Percentiles rank a stretch among this genome's conserved stretches.
Conservation (phyloP, 2,797 vertebrate species). For the Syndactyla subalaris region DNA sequence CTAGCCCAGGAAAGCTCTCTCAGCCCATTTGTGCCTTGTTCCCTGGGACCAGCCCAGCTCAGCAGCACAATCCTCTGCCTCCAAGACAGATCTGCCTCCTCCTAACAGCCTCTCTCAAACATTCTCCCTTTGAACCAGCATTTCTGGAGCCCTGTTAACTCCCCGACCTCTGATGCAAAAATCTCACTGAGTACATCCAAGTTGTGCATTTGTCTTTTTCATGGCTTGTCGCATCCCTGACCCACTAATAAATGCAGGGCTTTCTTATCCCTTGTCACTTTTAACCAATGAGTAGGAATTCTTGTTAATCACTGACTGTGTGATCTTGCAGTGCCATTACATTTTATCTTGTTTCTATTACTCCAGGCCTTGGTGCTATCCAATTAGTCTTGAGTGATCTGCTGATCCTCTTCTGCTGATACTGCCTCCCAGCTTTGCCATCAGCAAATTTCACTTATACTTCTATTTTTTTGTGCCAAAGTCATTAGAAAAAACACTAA, state of each 20-base stretch:
- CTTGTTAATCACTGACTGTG: constrained; percentile 47
- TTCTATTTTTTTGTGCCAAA: neutral
- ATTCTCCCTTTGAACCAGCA: neutral
- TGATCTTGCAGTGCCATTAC: constrained; percentile 53
- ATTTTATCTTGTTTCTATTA: constrained; percentile 66
- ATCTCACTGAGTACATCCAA: neutral
- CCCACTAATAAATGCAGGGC: constrained; percentile 22
- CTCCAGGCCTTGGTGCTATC: constrained; percentile 42
- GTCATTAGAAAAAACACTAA: constrained; percentile 19
- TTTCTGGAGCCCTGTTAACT: neutral
- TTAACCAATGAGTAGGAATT: constrained; percentile 20
- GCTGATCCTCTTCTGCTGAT: constrained; percentile 43
- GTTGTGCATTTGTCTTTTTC: neutral
- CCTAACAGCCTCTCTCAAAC: neutral
- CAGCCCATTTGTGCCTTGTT: neutral
- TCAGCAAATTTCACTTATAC: constrained; percentile 24
- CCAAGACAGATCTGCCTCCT: neutral
- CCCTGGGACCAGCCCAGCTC: neutral
- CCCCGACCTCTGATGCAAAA: neutral
- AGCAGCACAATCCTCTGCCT: neutral
- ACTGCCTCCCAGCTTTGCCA: constrained; percentile 42
- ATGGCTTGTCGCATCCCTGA: neutral
- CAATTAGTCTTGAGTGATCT: constrained; percentile 70
- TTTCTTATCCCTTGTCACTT: constrained; percentile 52
- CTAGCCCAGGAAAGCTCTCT: neutral